Percentiles rank a stretch among this genome's conserved stretches.
phyloP scores from a whole-genome alignment of 2,797 vertebrate species.

The Cygnus olor region DNA sequence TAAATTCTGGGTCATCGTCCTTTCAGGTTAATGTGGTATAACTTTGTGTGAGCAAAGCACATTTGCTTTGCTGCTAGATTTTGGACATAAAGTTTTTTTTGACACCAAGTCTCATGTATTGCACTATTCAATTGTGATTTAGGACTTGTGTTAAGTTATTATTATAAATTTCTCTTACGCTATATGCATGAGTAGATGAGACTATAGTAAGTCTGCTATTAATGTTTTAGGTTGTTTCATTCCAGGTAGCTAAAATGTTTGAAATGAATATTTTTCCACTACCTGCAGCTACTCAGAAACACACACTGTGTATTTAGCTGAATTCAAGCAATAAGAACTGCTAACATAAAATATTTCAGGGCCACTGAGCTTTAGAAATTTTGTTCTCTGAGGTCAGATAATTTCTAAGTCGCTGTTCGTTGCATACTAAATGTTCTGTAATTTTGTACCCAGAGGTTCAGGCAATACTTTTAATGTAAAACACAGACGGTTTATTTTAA shows the following conservation, averaged over 20 bases:
- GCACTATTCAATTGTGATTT: not conserved
- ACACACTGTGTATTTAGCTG: not conserved
- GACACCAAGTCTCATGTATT: not conserved
- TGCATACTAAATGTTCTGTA: not conserved
- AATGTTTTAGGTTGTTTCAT: slow-evolving; percentile 44
- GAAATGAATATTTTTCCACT: not conserved
- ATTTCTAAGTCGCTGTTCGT: not conserved
- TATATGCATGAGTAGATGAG: not conserved
- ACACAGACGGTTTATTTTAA: no score
- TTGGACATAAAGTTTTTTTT: not conserved
- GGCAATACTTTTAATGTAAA: not conserved
- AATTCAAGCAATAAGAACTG: not conserved
- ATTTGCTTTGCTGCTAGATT: not conserved
- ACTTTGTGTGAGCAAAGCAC: not conserved
- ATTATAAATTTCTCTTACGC: not conserved
- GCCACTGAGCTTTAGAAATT: not conserved
- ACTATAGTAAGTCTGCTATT: not conserved
- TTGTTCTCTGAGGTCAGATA: not conserved
- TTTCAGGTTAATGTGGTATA: not conserved
- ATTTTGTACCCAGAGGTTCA: not conserved
- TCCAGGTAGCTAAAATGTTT: slow-evolving; percentile 52
- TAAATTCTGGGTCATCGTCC: not conserved
- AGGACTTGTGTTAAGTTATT: not conserved
- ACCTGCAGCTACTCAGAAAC: slow-evolving; percentile 4
- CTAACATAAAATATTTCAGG: not conserved